phyloP scores from a whole-genome alignment of 1,140 invertebrate genomes.

The Batillaria attramentaria region DNA sequence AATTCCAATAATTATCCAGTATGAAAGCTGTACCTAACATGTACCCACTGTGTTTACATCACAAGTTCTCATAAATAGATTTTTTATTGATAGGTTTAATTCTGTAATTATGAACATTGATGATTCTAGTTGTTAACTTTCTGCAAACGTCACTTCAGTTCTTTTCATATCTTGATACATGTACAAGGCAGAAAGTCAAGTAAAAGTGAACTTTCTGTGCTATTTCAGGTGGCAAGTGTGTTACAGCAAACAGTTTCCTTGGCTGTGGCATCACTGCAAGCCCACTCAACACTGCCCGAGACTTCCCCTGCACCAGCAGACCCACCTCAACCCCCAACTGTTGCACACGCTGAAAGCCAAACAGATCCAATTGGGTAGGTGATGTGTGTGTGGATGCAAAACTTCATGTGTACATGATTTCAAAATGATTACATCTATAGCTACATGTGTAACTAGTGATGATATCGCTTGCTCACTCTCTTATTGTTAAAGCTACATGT shows the following conservation, averaged over 20 bases:
- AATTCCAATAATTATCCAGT: constrained; percentile 3
- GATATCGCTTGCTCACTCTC: not conserved
- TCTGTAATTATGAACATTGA: constrained; percentile 4
- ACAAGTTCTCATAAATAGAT: not conserved
- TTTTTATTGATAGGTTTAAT: constrained; percentile 4
- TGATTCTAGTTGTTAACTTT: constrained; percentile 1
- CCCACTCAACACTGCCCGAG: not conserved
- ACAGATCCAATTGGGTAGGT: constrained; percentile 2
- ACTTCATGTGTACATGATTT: constrained; percentile 3
- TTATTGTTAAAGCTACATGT: not conserved
- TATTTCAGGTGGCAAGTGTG: constrained; percentile 2
- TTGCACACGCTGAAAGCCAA: not conserved
- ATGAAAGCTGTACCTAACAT: constrained; percentile 3
- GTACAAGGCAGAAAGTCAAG: constrained; percentile 1
- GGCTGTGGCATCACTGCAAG: constrained; percentile 1
- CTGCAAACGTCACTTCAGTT: constrained; percentile 2
- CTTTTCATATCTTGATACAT: constrained; percentile 4
- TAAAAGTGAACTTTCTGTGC: not conserved
- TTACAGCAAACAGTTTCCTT: not conserved
- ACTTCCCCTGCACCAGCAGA: constrained; percentile 1
- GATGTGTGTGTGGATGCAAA: constrained; percentile 2
- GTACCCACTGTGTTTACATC: constrained; percentile 2
- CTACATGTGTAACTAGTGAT: too few relatives aligned
- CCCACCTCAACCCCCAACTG: constrained; percentile 1
- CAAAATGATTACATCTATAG: constrained; percentile 4